These are phyloP conservation scores for Macrophya annulata DNA, from an alignment of 2,888 invertebrate species.

Conservation along the genomic window DNA sequence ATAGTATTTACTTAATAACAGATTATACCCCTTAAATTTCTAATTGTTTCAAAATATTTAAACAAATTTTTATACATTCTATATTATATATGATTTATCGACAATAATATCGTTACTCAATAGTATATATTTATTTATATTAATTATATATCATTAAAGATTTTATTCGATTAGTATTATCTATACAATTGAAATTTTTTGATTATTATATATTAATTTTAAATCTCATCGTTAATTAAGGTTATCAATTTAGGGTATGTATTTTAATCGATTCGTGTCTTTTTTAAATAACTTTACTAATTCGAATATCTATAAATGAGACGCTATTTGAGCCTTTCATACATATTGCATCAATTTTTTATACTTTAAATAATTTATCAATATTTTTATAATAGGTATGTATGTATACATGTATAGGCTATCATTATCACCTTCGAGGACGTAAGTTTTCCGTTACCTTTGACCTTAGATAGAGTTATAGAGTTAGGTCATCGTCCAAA, in stretches of 20 bases:
- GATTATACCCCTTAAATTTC: constrained; percentile 25
- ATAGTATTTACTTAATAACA: background rate
- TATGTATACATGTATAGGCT: background rate
- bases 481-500: constrained; percentile 8
- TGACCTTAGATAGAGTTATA: background rate
- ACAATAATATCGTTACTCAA: background rate
- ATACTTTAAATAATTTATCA: background rate
- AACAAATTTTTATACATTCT: constrained; percentile 37
- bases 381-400: too few species aligned
- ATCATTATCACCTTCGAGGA: constrained; percentile 5
- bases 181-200: constrained; percentile 32
- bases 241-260: background rate
- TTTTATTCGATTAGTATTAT: constrained; percentile 36
- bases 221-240: background rate
- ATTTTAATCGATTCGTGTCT: constrained; percentile 28
- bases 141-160: background rate
- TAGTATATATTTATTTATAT: too few species aligned
- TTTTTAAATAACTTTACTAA: background rate
- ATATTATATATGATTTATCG: background rate
- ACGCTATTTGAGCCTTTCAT: constrained; percentile 33
- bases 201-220: constrained; percentile 21
- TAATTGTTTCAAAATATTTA: constrained; percentile 45
- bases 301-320: background rate
- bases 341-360: constrained; percentile 2
- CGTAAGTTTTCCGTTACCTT: constrained; percentile 8